Evolutionary conservation across 2,888 invertebrate species (phyloP).

Genomic region (Uropetala carovei): DNA sequence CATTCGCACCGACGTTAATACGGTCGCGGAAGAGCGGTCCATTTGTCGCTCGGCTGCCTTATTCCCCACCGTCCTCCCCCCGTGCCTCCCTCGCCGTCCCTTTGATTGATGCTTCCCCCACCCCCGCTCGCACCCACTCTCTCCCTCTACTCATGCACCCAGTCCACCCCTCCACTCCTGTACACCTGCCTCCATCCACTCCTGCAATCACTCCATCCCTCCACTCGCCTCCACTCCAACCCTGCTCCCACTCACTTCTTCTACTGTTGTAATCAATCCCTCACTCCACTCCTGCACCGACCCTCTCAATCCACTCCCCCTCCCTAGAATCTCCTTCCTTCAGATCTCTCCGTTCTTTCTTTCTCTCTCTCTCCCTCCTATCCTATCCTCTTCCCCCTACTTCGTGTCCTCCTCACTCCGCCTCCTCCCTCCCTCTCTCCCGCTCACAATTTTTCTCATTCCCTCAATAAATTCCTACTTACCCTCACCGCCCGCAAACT

Average conservation of each 20-base stretch:
- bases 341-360: conserved; percentile 43
- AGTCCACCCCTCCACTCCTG: neutral
- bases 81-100: neutral
- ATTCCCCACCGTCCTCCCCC: neutral
- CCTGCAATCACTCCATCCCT: neutral
- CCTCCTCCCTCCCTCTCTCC: conserved; percentile 56
- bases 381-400: neutral
- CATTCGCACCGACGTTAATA: neutral
- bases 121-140: neutral
- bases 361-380: conserved; percentile 1
- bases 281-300: neutral
- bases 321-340: conserved; percentile 46
- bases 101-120: conserved; percentile 39
- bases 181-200: neutral
- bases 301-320: neutral
- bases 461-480: neutral
- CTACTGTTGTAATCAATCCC: neutral
- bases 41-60: neutral
- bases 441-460: conserved; percentile 53
- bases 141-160: neutral
- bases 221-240: neutral
- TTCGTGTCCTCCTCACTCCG: neutral
- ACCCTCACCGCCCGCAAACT: conserved; percentile 21
- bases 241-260: neutral
- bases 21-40: neutral